Conservation (phyloP, 2,113 vertebrate species). For the Nothoprocta perdicaria region DNA sequence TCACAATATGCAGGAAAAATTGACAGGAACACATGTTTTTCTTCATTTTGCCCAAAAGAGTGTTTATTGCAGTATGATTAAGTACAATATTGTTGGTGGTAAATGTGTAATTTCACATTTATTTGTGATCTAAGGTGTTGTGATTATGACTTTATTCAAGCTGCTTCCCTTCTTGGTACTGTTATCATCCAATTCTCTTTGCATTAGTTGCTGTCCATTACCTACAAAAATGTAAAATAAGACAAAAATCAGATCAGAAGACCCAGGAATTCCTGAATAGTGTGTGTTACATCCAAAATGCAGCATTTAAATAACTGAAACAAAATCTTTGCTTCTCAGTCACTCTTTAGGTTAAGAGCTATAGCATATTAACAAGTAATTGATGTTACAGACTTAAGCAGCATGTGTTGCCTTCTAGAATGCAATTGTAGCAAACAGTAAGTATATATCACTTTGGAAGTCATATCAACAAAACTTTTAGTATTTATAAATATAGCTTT, state of each 20-base stretch:
- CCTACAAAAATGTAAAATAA: conserved; percentile 39
- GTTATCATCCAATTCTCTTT: background rate
- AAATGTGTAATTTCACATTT: background rate
- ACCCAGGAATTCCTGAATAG: background rate
- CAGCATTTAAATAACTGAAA: background rate
- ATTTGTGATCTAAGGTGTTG: background rate
- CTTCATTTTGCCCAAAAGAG: background rate
- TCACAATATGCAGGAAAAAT: background rate
- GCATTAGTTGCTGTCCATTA: conserved; percentile 57
- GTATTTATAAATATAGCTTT: background rate
- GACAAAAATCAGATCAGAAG: background rate
- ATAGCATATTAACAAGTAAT: background rate
- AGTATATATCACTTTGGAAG: background rate
- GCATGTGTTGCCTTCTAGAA: background rate
- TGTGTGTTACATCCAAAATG: background rate
- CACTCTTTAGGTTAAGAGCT: background rate
- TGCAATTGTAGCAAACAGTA: background rate
- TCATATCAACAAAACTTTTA: background rate
- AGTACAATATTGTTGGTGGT: background rate
- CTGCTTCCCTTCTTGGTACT: background rate
- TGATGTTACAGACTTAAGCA: background rate
- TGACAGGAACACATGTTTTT: background rate
- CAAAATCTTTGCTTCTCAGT: background rate
- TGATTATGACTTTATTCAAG: conserved; percentile 8
- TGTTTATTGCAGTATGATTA: background rate